phyloP scores from a whole-genome alignment of 2,113 vertebrate species.

The Seriola aureovittata region DNA sequence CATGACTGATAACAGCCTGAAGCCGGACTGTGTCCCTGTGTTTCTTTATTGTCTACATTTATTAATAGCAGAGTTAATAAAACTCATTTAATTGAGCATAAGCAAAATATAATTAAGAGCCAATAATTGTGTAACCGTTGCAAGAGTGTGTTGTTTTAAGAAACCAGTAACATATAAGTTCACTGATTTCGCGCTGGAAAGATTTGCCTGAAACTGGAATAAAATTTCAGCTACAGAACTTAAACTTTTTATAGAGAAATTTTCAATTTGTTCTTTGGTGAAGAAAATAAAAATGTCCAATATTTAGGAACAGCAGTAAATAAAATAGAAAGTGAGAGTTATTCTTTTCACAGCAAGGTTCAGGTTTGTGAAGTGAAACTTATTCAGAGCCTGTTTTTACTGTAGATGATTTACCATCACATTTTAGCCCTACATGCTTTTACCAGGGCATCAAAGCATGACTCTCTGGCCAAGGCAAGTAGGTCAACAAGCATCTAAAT shows the following conservation, averaged over 20 bases:
- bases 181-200: too few species aligned
- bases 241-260: neutral
- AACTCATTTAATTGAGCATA: neutral
- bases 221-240: too few species aligned
- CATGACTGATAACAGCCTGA: neutral
- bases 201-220: too few species aligned
- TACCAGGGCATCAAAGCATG: conserved; percentile 35
- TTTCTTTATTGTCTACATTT: too few species aligned
- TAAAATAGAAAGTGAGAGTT: conserved; percentile 6
- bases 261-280: neutral
- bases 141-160: neutral
- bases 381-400: conserved; percentile 43
- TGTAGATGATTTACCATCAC: conserved; percentile 55
- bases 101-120: neutral
- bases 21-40: neutral
- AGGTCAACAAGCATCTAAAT: conserved; percentile 34
- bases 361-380: conserved; percentile 30
- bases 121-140: neutral
- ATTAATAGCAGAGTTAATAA: neutral
- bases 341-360: conserved; percentile 7
- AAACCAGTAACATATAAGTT: too few species aligned
- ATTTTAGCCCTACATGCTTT: conserved; percentile 35
- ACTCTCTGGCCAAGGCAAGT: conserved; percentile 4
- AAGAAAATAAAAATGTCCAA: neutral
- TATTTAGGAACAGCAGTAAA: neutral